Evolutionary conservation across 1,140 invertebrate genomes (phyloP).

Genomic region (Halotydeus destructor): DNA sequence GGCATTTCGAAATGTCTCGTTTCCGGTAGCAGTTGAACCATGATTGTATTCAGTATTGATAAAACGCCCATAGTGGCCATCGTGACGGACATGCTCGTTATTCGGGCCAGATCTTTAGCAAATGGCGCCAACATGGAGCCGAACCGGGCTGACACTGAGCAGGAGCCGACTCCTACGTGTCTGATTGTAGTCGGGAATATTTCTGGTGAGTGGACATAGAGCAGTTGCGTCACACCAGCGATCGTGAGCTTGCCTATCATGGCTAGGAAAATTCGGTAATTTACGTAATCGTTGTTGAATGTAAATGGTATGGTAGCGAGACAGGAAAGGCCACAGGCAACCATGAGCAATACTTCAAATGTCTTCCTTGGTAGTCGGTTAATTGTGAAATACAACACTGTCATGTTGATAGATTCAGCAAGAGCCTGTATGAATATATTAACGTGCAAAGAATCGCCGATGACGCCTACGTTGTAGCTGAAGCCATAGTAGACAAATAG

Average conservation of each 20-base stretch:
- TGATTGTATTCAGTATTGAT: constrained; percentile 1
- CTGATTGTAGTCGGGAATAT: constrained; percentile 46
- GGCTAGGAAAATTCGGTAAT: constrained; percentile 38
- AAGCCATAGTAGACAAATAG: constrained; percentile 58
- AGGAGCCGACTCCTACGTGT: constrained; percentile 22
- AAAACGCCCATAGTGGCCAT: constrained; percentile 3
- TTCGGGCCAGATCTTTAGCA: constrained; percentile 30
- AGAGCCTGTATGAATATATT: constrained; percentile 60
- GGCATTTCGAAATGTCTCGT: constrained; percentile 10
- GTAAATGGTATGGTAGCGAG: constrained; percentile 22
- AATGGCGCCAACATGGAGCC: constrained; percentile 25
- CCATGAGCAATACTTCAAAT: constrained; percentile 14
- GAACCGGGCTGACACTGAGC: constrained; percentile 22
- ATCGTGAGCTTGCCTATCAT: constrained; percentile 63
- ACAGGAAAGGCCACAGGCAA: constrained; percentile 23
- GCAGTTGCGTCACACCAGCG: constrained; percentile 50
- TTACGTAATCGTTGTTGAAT: constrained; percentile 20
- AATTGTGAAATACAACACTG: too few relatives aligned
- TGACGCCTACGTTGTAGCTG: constrained; percentile 50
- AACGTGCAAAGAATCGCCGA: constrained; percentile 47
- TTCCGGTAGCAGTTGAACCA: constrained; percentile 1
- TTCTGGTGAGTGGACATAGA: constrained; percentile 58
- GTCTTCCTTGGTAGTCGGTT: too few relatives aligned
- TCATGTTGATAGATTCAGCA: too few relatives aligned
- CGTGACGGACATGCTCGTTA: not conserved